phyloP scores from a whole-genome alignment of 92 coral and sea anemone genomes.

The Virgularia gustaviana region DNA sequence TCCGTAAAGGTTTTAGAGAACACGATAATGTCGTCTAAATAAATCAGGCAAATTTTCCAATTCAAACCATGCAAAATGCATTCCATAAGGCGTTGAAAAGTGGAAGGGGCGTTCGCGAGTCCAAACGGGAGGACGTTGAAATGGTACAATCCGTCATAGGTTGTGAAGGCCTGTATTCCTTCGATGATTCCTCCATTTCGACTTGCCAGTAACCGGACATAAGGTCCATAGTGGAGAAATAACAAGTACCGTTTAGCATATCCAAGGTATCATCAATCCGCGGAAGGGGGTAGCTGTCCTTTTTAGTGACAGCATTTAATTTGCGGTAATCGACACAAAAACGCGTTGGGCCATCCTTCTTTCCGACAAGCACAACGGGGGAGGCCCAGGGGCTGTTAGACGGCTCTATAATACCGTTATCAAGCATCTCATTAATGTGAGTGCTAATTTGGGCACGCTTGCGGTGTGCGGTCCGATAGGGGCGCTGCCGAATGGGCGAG shows the following conservation, averaged over 20 bases:
- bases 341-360: slow-evolving; percentile 26
- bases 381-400: slow-evolving; percentile 41
- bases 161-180: slow-evolving; percentile 49
- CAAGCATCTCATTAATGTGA: slow-evolving; percentile 43
- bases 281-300: slow-evolving; percentile 50
- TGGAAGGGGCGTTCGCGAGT: slow-evolving; percentile 51
- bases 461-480: slow-evolving; percentile 49
- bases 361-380: slow-evolving; percentile 40
- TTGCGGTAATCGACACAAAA: slow-evolving; percentile 27
- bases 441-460: slow-evolving; percentile 39
- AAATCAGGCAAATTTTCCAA: slow-evolving; percentile 21
- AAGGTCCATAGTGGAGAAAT: slow-evolving; percentile 54
- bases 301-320: slow-evolving; percentile 50
- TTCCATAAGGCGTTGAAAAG: slow-evolving; percentile 49
- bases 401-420: slow-evolving; percentile 31
- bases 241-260: slow-evolving; percentile 43
- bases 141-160: slow-evolving; percentile 55
- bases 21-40: slow-evolving; percentile 58
- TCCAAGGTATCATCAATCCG: slow-evolving; percentile 44
- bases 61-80: slow-evolving; percentile 5
- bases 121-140: slow-evolving; percentile 55
- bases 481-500: slow-evolving; percentile 44
- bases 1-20: slow-evolving; percentile 49
- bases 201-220: slow-evolving; percentile 55
- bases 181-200: slow-evolving; percentile 33